phyloP scores from a whole-genome alignment of 2,888 invertebrate genomes.

The Folsomia manolachei region DNA sequence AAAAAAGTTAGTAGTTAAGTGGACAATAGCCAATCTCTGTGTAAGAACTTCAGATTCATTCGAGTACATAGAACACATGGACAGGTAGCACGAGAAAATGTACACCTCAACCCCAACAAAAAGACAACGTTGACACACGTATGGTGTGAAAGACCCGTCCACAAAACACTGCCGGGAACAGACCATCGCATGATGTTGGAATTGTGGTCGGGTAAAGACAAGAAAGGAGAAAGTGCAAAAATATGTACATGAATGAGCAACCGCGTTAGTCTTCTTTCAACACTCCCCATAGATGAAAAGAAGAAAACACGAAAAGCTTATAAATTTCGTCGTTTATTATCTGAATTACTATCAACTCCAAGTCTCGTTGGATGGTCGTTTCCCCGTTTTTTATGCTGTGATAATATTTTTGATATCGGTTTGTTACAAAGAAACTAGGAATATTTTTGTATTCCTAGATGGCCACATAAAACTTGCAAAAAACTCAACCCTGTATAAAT shows the following conservation, averaged over 20 bases:
- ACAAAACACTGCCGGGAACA: neutral
- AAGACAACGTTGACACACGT: neutral
- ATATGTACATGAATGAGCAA: constrained; percentile 1
- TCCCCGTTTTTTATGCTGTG: neutral
- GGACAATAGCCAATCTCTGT: too few relatives aligned
- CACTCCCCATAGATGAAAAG: too few relatives aligned
- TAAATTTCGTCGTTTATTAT: constrained; percentile 2
- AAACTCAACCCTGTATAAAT: too few relatives aligned
- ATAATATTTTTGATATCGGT: neutral
- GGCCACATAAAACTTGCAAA: neutral
- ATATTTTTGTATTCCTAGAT: neutral
- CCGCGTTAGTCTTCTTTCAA: neutral
- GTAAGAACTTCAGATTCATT: too few relatives aligned
- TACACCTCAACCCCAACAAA: neutral
- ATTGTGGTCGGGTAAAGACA: neutral
- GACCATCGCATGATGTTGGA: neutral
- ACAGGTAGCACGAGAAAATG: neutral
- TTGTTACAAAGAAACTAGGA: neutral
- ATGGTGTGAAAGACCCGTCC: neutral
- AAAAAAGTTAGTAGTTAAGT: too few relatives aligned
- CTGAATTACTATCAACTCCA: neutral
- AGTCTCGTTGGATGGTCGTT: too few relatives aligned
- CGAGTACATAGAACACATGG: too few relatives aligned
- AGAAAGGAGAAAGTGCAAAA: constrained; percentile 2
- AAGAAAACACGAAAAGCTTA: neutral